Base-by-base conservation (phyloP, 1,140 invertebrate species). In the Drosophila triauraria region DNA sequence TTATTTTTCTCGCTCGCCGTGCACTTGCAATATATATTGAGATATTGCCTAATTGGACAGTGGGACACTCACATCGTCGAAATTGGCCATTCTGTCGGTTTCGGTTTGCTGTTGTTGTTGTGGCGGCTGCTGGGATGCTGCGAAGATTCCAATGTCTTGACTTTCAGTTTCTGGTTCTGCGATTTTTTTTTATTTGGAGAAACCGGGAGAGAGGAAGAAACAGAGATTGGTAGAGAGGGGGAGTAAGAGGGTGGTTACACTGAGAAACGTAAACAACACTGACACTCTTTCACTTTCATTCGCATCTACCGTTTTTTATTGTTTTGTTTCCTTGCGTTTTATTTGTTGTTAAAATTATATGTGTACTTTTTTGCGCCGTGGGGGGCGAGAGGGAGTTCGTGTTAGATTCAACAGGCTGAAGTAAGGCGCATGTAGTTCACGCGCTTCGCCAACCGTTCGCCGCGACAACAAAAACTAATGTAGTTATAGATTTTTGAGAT, bases 51-150 rank as follows among this genome's bases (percentile, higher is more conserved):
- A 53, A 51, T 69, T 68, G 43, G 56, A 74, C 80, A 40, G 32
- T 61, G 53, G 50, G 56, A 78, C 80, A 92, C 91, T 92, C 88
- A 92, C 91, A 88, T 92, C 91, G 71, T 92, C 91, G 46, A 91
- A 92, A 71, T 91, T 92, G 77, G 91, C 83, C 91, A 92, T 92
- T 82, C 77, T 92, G 38, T 92, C 80, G 56, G 75, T 46, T 25
- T 78, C 54, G 75, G 48, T 40, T 50, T 53, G 56, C 42, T 58
- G 65, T 35, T 30, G 15, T 38, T 32, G 48, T 56, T 40, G 44
- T 35, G 47, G 56, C 35, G 42, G 69, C 23, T 53, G 60, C 42
- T 46, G 62, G 12, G 62, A 65, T 72, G 60, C 35, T 70, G 64
- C 47, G 58, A 76, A 42, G 57, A 72, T 70, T 50, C 63, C 83